A percentile compares a stretch with the other conserved stretches of the same genome.
These are phyloP conservation scores for Tenrec ecaudatus DNA, from an alignment of 2,113 vertebrate species.

Conservation along the genomic window DNA sequence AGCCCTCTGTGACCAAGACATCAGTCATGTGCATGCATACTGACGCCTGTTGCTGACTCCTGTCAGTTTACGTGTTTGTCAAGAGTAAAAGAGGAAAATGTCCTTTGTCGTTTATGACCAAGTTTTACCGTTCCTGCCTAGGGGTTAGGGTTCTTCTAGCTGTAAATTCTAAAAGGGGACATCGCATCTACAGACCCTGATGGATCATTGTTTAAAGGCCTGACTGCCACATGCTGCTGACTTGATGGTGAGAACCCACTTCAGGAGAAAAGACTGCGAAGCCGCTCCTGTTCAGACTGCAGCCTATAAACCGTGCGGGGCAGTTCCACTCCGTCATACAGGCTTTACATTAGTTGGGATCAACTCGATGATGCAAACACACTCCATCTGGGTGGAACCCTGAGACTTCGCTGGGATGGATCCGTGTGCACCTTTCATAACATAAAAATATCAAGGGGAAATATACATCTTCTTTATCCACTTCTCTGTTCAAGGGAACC, in stretches of 20 bases:
- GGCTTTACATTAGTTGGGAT: background rate
- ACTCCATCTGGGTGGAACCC: background rate
- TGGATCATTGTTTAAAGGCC: background rate
- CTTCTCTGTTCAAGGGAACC: constrained; percentile 27
- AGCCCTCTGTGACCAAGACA: background rate
- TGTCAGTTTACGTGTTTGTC: background rate
- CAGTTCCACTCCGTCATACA: background rate
- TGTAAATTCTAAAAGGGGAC: background rate
- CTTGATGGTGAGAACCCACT: background rate
- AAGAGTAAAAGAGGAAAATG: background rate
- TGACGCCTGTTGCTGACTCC: background rate
- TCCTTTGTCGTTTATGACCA: background rate
- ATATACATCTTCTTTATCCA: background rate
- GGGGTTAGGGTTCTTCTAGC: background rate
- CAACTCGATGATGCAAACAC: background rate
- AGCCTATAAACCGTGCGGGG: background rate
- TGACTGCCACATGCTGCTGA: background rate
- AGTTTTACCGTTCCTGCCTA: background rate
- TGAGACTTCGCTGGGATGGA: background rate
- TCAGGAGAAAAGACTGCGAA: background rate
- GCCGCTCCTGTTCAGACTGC: background rate
- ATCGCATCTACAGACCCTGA: background rate
- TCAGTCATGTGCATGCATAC: background rate
- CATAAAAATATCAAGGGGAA: constrained; percentile 33
- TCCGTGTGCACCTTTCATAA: background rate